phyloP scores from a whole-genome alignment of 2,113 vertebrate species.

The Acanthisitta chloris region DNA sequence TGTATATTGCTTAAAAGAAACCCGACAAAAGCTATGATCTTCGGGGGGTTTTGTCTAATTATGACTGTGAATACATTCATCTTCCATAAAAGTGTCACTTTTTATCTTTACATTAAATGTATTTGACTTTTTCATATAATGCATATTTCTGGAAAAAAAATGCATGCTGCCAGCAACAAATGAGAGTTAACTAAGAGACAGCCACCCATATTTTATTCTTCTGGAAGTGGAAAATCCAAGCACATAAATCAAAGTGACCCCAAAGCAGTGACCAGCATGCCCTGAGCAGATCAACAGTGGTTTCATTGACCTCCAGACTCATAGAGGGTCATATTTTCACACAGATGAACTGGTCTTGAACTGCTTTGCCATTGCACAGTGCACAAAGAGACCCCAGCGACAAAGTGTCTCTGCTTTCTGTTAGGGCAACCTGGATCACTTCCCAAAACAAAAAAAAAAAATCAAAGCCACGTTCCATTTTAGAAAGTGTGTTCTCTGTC shows the following conservation, averaged over 20 bases:
- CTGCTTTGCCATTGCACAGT: constrained; percentile 32
- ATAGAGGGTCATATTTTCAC: constrained; percentile 61
- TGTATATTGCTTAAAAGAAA: neutral
- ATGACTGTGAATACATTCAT: neutral
- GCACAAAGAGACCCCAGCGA: constrained; percentile 12
- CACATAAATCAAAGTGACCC: constrained; percentile 62
- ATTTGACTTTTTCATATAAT: neutral
- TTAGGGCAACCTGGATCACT: neutral
- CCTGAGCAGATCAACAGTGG: constrained; percentile 55
- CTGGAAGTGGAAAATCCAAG: constrained; percentile 49
- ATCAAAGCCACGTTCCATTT: neutral
- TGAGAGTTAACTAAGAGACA: neutral
- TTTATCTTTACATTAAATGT: neutral
- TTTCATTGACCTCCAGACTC: constrained; percentile 51
- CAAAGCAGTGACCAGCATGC: constrained; percentile 59
- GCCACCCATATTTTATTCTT: constrained; percentile 27
- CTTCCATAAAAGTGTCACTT: neutral
- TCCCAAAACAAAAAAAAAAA: neutral
- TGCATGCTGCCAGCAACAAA: neutral
- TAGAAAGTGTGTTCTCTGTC: neutral
- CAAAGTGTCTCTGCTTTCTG: constrained; percentile 43
- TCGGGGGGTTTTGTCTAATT: neutral
- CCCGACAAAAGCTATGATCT: neutral
- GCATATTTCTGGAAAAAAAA: neutral
- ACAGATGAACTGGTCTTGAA: constrained; percentile 67